Percentiles rank a stretch among this genome's conserved stretches.
Conservation (phyloP, 1,140 invertebrate species). For the Trialeurodes vaporariorum region DNA sequence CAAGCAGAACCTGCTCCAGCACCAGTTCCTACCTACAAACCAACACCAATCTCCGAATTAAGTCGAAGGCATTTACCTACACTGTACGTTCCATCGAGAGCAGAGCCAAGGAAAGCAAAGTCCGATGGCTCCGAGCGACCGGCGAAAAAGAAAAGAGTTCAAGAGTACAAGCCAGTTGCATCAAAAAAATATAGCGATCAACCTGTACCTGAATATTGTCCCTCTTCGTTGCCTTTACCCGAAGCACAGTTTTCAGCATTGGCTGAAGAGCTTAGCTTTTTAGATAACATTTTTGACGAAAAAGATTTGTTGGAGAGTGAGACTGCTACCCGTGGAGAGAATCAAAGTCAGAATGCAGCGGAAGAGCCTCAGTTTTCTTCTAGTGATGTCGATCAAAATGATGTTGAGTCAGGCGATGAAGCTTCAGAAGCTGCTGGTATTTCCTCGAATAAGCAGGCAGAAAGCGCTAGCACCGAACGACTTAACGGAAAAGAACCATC, state of each 20-base stretch:
- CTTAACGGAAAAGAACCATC: too few relatives aligned
- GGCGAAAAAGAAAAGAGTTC: background rate
- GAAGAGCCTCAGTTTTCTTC: too few relatives aligned
- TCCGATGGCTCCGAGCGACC: background rate
- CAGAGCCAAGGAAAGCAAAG: background rate
- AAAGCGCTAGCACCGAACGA: too few relatives aligned
- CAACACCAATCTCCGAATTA: conserved; percentile 8
- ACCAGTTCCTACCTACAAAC: conserved; percentile 7
- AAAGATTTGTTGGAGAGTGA: conserved; percentile 1
- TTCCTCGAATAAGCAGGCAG: too few relatives aligned
- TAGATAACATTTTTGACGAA: background rate
- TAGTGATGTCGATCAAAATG: too few relatives aligned
- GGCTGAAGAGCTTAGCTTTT: background rate
- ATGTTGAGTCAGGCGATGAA: too few relatives aligned
- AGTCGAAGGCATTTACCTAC: background rate
- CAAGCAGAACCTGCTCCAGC: background rate
- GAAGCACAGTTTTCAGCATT: background rate
- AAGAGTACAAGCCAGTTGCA: background rate
- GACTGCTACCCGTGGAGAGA: background rate
- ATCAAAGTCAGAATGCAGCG: too few relatives aligned
- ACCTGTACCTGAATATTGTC: background rate
- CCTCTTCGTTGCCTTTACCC: background rate
- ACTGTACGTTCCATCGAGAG: background rate
- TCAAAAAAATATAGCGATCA: background rate
- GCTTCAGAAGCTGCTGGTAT: too few relatives aligned